Conservation (phyloP, 2,797 vertebrate genomes). For the Luscinia megarhynchos region DNA sequence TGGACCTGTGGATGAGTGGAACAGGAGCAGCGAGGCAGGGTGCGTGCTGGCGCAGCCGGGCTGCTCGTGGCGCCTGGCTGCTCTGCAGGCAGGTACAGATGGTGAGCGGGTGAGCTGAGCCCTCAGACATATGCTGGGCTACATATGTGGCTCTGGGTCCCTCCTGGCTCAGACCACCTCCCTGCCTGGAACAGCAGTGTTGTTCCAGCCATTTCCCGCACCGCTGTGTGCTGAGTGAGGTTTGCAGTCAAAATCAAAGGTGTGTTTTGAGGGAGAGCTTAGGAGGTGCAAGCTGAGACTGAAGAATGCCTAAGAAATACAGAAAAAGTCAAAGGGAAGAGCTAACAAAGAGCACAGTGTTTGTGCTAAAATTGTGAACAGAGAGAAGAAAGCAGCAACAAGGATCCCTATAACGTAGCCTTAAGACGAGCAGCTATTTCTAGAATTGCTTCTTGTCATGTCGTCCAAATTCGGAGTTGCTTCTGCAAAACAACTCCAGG, state of each 20-base stretch:
- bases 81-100: slow-evolving; percentile 45
- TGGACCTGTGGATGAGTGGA: background rate
- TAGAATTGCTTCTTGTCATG: slow-evolving; percentile 49
- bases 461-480: background rate
- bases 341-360: background rate
- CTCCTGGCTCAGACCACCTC: slow-evolving; percentile 37
- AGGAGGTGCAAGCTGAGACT: background rate
- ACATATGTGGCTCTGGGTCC: slow-evolving; percentile 3
- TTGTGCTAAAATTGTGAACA: background rate
- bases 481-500: slow-evolving; percentile 58
- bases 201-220: slow-evolving; percentile 48
- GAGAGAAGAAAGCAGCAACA: slow-evolving; percentile 10
- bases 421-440: slow-evolving; percentile 61
- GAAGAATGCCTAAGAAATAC: background rate
- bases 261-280: background rate
- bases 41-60: background rate
- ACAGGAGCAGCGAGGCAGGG: background rate
- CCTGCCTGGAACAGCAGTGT: background rate
- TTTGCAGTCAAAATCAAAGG: background rate
- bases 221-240: background rate
- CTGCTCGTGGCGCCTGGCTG: background rate
- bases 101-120: slow-evolving; percentile 21
- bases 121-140: slow-evolving; percentile 44
- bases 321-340: slow-evolving; percentile 15
- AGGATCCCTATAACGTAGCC: background rate